Evolutionary conservation across 2,113 vertebrate genomes (phyloP).

Genomic region (Eolophus roseicapilla): DNA sequence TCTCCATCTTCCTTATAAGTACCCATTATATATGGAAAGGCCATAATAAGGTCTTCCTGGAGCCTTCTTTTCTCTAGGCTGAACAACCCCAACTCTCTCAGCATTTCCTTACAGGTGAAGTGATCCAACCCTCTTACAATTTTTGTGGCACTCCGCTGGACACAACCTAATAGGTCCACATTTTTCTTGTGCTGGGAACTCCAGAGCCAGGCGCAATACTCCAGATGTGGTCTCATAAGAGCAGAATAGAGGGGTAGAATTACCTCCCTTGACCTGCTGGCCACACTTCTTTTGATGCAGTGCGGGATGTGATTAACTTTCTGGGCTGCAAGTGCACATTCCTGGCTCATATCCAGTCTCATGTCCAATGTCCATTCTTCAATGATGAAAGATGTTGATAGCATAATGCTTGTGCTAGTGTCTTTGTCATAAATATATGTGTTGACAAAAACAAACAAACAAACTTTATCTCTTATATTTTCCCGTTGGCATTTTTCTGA

Average conservation of each 20-base stretch:
- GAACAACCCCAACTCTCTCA: neutral
- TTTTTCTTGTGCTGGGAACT: neutral
- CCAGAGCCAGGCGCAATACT: neutral
- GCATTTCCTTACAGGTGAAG: fast-evolving
- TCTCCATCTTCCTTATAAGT: neutral
- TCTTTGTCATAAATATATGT: neutral
- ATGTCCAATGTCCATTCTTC: neutral
- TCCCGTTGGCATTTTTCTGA: neutral
- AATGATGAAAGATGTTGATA: neutral
- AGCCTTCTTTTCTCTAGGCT: neutral
- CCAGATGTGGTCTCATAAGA: neutral
- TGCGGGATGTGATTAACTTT: neutral
- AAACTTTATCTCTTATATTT: neutral
- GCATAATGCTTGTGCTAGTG: neutral
- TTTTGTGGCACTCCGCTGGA: neutral
- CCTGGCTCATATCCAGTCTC: neutral
- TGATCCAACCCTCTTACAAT: neutral
- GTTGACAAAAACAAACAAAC: neutral
- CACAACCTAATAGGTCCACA: too few species aligned
- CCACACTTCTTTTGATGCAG: neutral
- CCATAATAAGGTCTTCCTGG: neutral
- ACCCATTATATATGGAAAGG: neutral
- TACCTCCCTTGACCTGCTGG: neutral
- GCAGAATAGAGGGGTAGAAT: neutral
- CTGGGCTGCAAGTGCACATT: neutral